Percentiles rank a stretch among this genome's conserved stretches.
Evolutionary conservation across 37 sponge, comb jelly and placozoan genomes (phyloP).

Genomic region (Trichoplax adhaerens): DNA sequence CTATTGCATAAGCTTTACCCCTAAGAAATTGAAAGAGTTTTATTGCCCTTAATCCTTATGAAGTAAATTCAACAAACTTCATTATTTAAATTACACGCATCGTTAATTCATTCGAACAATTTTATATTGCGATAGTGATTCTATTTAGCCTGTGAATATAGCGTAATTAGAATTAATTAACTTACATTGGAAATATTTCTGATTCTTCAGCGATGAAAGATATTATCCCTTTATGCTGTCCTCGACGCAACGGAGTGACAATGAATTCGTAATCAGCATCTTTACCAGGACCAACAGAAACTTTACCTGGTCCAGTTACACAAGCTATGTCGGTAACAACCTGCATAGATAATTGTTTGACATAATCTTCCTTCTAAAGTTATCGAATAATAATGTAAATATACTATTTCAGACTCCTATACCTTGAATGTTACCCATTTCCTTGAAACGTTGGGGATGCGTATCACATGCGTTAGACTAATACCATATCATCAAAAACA

Average conservation of each 20-base stretch:
- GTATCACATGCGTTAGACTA: conserved; percentile 37
- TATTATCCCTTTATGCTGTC: conserved; percentile 33
- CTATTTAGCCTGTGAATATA: too few relatives aligned
- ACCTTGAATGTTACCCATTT: neutral
- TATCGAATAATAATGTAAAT: too few relatives aligned
- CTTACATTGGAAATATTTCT: conserved; percentile 18
- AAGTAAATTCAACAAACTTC: too few relatives aligned
- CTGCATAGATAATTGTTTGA: conserved; percentile 5
- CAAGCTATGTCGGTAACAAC: conserved; percentile 50
- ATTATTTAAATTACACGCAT: too few relatives aligned
- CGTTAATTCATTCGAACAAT: too few relatives aligned
- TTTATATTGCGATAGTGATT: too few relatives aligned
- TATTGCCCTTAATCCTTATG: too few relatives aligned
- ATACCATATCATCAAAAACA: too few relatives aligned
- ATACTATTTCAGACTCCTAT: too few relatives aligned
- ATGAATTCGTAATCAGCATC: conserved; percentile 38
- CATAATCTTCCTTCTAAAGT: too few relatives aligned
- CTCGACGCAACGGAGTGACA: conserved; percentile 26
- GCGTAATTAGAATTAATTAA: neutral
- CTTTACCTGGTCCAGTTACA: conserved; percentile 43
- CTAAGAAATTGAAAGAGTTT: too few relatives aligned
- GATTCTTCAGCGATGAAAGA: conserved; percentile 22
- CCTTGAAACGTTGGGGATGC: conserved; percentile 30
- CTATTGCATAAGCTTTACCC: too few relatives aligned
- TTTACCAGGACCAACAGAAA: conserved; percentile 30